Evolutionary conservation across 1,140 invertebrate species (phyloP), one percentile per base, ranked within the genome.

Genomic region (Hesperophylax magnus): DNA sequence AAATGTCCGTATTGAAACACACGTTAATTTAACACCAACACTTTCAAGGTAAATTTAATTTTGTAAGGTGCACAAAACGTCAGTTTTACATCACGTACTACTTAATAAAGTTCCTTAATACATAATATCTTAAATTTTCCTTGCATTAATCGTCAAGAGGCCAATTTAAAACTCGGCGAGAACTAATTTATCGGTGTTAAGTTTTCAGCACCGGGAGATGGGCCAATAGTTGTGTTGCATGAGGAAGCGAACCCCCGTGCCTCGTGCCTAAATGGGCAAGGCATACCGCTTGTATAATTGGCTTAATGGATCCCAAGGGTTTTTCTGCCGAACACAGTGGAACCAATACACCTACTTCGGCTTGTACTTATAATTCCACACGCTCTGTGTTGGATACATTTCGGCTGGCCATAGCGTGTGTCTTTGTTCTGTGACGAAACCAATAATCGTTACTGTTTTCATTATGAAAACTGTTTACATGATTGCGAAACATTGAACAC

Each of bases 231-330:
- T 72, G 69, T 56, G 67, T 82, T 82, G 81, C 81, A 82, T 82
- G 81, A 52, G 17, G 67, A 6, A 24, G n/a, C n/a, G 34, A 60
- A 61, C 56, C 76, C 71, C 58, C 81, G 72, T 69, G 69, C 56
- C 80, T 39, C 81, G 71, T 71, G 71, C 34, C 80, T 39, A 58
- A 39, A 47, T 24, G 81, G 67, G 77, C 58, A 82, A 79, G 52
- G 76, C 78, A 71, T 71, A 77, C 78, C 78, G 67, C 54, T 56
- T 79, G 74, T 82, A 77, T 82, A 82, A 82, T 82, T 82, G 81
- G 77, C 81, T 82, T 82, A 82, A 82, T 82, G 81, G 75, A 65
- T 82, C 81, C 81, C 78, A 47, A 17, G 78, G 81, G 81, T 67
- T 79, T 82, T 74, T 79, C 78, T 82, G 5, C 52, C 14, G 65